phyloP scores from a whole-genome alignment of 2,888 invertebrate genomes.

The Anaspis maculata region DNA sequence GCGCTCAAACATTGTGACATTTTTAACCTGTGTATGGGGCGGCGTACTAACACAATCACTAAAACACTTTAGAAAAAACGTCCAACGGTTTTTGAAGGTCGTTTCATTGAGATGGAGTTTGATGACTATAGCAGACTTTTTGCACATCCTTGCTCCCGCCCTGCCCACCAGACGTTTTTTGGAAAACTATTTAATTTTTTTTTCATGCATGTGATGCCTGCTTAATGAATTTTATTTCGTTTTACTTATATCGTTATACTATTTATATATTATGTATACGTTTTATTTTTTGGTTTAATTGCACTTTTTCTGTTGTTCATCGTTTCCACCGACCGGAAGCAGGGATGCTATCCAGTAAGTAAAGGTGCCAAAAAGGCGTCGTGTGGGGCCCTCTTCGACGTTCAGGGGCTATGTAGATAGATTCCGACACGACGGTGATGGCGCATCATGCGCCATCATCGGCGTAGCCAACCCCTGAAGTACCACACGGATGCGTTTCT shows the following conservation, averaged over 20 bases:
- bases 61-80: conserved; percentile 37
- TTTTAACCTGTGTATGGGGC: conserved; percentile 81
- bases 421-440: conserved; percentile 8
- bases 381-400: conserved; percentile 2
- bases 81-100: conserved; percentile 63
- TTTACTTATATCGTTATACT: conserved; percentile 10
- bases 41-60: conserved; percentile 60
- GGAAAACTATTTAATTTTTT: conserved; percentile 55
- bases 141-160: conserved; percentile 61
- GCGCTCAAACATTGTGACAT: conserved; percentile 65
- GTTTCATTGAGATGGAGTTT: conserved; percentile 47
- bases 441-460: conserved; percentile 7
- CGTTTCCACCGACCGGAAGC: conserved; percentile 50
- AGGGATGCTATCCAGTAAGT: conserved; percentile 73
- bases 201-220: no score
- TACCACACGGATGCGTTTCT: no score
- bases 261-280: conserved; percentile 13
- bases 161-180: conserved; percentile 48
- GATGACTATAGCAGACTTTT: conserved; percentile 38
- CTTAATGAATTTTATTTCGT: conserved; percentile 39
- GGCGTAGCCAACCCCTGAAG: no score
- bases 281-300: conserved; percentile 48
- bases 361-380: conserved; percentile 36
- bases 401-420: conserved; percentile 12
- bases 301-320: conserved; percentile 57